phyloP scores from a whole-genome alignment of 1,140 invertebrate genomes.

The Ceratina calcarata region DNA sequence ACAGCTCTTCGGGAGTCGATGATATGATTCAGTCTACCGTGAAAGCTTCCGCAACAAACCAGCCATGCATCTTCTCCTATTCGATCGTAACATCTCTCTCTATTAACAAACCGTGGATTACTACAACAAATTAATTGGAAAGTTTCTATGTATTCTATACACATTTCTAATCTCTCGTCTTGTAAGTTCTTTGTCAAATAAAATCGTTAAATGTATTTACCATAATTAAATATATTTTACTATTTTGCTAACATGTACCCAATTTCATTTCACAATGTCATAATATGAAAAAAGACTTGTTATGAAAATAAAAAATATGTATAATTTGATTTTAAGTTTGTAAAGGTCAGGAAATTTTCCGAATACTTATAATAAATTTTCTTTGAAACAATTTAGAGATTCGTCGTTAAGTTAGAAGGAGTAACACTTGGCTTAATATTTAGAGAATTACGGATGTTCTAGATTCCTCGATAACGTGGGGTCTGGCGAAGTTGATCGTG shows the following conservation, averaged over 20 bases:
- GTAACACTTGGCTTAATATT: conserved; percentile 71
- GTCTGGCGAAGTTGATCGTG: conserved; percentile 56
- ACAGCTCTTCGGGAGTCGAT: conserved; percentile 48
- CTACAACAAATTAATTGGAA: neutral
- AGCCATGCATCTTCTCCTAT: neutral
- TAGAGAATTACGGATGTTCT: conserved; percentile 74
- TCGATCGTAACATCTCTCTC: neutral
- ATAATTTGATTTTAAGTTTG: no score
- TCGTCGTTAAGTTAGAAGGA: conserved; percentile 42
- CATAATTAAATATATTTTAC: no score
- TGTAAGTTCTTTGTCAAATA: no score
- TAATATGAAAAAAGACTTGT: neutral
- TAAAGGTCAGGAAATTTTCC: neutral
- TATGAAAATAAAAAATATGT: no score
- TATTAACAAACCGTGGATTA: neutral
- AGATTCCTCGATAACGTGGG: conserved; percentile 69
- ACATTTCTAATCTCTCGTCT: neutral
- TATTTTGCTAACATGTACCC: no score
- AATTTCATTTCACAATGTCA: neutral
- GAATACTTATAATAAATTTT: neutral
- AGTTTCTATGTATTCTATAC: no score
- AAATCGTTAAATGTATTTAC: no score
- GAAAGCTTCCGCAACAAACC: conserved; percentile 19
- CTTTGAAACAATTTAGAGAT: conserved; percentile 17
- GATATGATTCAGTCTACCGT: conserved; percentile 5